Evolutionary conservation across 2,888 invertebrate genomes (phyloP).

Genomic region (Eristalis intricaria): DNA sequence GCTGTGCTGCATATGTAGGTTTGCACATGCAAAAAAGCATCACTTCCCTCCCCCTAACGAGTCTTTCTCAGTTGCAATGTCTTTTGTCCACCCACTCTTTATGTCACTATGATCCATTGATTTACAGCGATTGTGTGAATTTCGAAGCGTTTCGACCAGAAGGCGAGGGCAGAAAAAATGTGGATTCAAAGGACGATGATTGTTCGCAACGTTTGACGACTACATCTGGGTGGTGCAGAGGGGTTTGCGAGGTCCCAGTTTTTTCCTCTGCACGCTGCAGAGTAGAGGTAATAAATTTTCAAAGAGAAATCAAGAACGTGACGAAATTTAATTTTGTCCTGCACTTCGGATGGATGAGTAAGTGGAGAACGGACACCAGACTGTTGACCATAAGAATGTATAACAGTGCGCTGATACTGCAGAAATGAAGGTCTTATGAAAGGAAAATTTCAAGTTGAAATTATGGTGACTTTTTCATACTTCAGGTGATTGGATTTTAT

Average conservation of each 20-base stretch:
- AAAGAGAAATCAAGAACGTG: slow-evolving; percentile 18
- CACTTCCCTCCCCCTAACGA: neutral
- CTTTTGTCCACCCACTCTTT: neutral
- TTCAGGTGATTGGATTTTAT: neutral
- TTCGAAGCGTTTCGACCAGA: neutral
- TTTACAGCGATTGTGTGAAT: slow-evolving; percentile 22
- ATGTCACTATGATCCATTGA: slow-evolving; percentile 21
- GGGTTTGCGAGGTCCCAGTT: neutral
- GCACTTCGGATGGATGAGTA: neutral
- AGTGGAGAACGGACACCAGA: neutral
- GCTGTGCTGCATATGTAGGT: neutral
- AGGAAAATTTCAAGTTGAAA: neutral
- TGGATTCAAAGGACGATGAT: neutral
- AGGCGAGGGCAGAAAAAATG: neutral
- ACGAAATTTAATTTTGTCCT: slow-evolving; percentile 19
- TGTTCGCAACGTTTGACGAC: neutral
- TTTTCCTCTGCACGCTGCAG: neutral
- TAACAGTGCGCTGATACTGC: neutral
- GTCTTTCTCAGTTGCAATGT: neutral
- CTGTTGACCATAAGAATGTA: neutral
- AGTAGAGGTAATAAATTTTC: slow-evolving; percentile 23
- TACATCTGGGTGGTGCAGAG: neutral
- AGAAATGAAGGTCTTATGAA: neutral
- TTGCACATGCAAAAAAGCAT: neutral
- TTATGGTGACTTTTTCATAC: neutral